phyloP scores from a whole-genome alignment of 1,140 invertebrate species.

The Penaeus japonicus region DNA sequence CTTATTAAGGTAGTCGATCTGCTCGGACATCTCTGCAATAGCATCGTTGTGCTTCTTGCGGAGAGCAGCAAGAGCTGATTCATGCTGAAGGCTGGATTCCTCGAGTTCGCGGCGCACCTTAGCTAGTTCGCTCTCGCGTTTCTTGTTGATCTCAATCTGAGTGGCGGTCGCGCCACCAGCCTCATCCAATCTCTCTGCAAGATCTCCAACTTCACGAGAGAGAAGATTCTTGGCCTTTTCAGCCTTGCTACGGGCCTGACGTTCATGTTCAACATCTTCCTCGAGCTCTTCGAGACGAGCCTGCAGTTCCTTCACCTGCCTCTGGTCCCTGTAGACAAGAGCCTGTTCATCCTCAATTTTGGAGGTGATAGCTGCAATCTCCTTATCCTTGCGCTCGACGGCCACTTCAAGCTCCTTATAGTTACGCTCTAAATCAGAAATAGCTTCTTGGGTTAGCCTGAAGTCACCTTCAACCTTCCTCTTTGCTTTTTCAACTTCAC shows the following conservation, averaged over 20 bases:
- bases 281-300: constrained; percentile 71
- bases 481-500: constrained; percentile 43
- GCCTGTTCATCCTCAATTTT: constrained; percentile 81
- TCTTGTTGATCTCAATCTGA: constrained; percentile 50
- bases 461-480: constrained; percentile 51
- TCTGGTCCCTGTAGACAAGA: constrained; percentile 70
- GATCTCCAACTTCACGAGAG: constrained; percentile 23
- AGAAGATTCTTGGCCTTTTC: constrained; percentile 69
- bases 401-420: constrained; percentile 98
- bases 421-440: constrained; percentile 82
- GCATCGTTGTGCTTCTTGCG: constrained; percentile 49
- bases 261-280: constrained; percentile 70
- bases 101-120: constrained; percentile 45
- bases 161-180: constrained; percentile 45
- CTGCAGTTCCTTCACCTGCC: constrained; percentile 73
- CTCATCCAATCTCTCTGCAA: constrained; percentile 40
- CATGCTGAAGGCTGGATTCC: constrained; percentile 48
- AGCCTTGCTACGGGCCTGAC: constrained; percentile 61
- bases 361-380: constrained; percentile 90
- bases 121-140: constrained; percentile 38
- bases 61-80: constrained; percentile 39
- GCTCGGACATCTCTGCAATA: constrained; percentile 43
- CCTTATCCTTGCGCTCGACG: constrained; percentile 96
- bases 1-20: constrained; percentile 51
- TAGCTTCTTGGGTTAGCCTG: constrained; percentile 42